Evolutionary conservation across 2,113 vertebrate genomes (phyloP).

Genomic region (Poecilia latipinna): DNA sequence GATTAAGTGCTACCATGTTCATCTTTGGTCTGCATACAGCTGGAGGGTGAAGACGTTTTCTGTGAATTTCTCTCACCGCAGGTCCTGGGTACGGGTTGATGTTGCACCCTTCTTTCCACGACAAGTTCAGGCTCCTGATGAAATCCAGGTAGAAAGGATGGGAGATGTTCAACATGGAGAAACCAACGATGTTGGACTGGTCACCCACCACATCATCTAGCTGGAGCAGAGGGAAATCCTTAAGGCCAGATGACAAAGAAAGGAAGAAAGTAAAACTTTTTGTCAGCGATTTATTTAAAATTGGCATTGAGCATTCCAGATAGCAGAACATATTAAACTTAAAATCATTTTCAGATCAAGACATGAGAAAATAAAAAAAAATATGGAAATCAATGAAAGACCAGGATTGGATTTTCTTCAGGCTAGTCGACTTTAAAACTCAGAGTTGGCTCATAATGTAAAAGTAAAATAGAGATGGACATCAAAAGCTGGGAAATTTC

Average conservation of each 20-base stretch:
- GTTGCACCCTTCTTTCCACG: conserved; percentile 89
- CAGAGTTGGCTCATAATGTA: conserved; percentile 1
- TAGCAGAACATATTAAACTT: background rate
- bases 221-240: conserved; percentile 90
- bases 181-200: conserved; percentile 88
- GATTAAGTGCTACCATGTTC: too few species aligned
- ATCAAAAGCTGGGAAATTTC: conserved; percentile 43
- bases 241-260: background rate
- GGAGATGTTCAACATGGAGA: conserved; percentile 89
- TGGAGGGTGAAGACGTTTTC: background rate
- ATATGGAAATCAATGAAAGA: background rate
- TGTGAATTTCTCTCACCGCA: conserved; percentile 53
- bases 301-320: background rate
- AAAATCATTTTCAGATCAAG: background rate
- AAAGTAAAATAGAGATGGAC: conserved; percentile 33
- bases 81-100: conserved; percentile 76
- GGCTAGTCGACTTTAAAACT: conserved; percentile 26
- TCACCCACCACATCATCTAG: conserved; percentile 86
- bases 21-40: too few species aligned
- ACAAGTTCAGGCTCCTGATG: conserved; percentile 89
- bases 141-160: conserved; percentile 92
- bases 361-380: background rate
- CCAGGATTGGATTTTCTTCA: conserved; percentile 15
- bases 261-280: background rate
- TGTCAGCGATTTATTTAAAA: background rate